Evolutionary conservation across 2,797 vertebrate species (phyloP).

Genomic region (Gallirallus australis): DNA sequence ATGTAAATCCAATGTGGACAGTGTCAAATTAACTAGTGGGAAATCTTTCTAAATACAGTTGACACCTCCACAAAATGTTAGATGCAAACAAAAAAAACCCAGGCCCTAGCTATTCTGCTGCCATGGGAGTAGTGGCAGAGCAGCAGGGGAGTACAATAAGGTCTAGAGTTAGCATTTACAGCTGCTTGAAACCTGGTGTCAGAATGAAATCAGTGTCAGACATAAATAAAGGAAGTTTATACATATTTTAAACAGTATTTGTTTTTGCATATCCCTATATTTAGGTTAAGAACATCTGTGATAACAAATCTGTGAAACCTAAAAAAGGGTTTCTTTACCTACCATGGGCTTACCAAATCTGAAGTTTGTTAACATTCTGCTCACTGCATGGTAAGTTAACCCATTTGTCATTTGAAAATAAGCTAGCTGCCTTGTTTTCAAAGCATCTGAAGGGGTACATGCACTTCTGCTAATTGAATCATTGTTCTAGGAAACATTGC

Average conservation of each 20-base stretch:
- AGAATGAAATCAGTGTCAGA: conserved; percentile 35
- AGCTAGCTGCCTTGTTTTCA: neutral
- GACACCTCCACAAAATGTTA: neutral
- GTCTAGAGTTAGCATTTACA: neutral
- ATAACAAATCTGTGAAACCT: conserved; percentile 34
- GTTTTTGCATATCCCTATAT: conserved; percentile 52
- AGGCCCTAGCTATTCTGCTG: neutral
- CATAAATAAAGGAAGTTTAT: conserved; percentile 73
- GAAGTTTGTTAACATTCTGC: neutral
- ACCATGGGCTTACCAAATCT: neutral
- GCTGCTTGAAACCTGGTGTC: conserved; percentile 39
- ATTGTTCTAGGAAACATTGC: conserved; percentile 43
- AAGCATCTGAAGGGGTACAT: conserved; percentile 18
- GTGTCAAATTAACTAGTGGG: neutral
- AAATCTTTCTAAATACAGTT: neutral
- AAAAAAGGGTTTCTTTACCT: neutral
- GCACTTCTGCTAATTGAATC: conserved; percentile 61
- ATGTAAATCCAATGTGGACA: neutral
- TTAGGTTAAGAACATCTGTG: conserved; percentile 67
- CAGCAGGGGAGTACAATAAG: neutral
- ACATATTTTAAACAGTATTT: conserved; percentile 52
- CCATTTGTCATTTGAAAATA: conserved; percentile 11
- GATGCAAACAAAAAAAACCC: neutral
- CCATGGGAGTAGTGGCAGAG: neutral
- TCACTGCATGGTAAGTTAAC: neutral